phyloP scores from a whole-genome alignment of 2,113 vertebrate species.

The Condylura cristata region DNA sequence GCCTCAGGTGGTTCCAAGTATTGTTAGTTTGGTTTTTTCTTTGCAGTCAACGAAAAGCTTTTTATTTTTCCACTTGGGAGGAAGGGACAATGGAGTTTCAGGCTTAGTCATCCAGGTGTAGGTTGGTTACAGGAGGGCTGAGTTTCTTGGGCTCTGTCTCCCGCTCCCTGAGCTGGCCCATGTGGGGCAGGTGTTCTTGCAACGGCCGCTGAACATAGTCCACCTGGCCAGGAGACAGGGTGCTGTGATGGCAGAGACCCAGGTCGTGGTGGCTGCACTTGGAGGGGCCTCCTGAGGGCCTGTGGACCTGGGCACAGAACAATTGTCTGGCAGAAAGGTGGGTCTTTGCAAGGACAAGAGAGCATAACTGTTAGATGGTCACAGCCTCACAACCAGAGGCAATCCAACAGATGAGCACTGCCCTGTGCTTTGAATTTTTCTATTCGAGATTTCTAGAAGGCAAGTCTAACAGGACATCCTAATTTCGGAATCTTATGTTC shows the following conservation, averaged over 20 bases:
- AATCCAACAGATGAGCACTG: not conserved
- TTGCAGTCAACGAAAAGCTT: not conserved
- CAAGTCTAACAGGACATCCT: not conserved
- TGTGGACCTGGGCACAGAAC: not conserved
- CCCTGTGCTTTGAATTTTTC: not conserved
- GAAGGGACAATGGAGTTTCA: not conserved
- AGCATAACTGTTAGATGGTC: too few species aligned
- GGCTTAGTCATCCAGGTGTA: too few species aligned
- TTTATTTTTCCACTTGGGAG: not conserved
- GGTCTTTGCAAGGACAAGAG: not conserved
- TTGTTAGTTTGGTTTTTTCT: not conserved
- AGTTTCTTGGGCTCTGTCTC: not conserved
- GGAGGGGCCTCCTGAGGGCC: not conserved
- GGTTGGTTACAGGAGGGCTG: too few species aligned
- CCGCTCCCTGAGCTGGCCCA: not conserved
- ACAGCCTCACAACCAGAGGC: too few species aligned
- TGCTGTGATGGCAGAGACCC: not conserved
- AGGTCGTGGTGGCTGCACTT: rapidly evolving
- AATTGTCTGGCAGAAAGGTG: not conserved
- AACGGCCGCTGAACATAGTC: not conserved
- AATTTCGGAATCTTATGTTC: not conserved
- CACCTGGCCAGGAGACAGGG: not conserved
- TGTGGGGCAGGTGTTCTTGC: not conserved
- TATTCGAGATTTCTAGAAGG: not conserved
- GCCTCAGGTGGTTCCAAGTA: not conserved